These are phyloP conservation scores for Scaptomyza polygonia DNA, from an alignment of 2,888 invertebrate genomes.

Conservation along the genomic window DNA sequence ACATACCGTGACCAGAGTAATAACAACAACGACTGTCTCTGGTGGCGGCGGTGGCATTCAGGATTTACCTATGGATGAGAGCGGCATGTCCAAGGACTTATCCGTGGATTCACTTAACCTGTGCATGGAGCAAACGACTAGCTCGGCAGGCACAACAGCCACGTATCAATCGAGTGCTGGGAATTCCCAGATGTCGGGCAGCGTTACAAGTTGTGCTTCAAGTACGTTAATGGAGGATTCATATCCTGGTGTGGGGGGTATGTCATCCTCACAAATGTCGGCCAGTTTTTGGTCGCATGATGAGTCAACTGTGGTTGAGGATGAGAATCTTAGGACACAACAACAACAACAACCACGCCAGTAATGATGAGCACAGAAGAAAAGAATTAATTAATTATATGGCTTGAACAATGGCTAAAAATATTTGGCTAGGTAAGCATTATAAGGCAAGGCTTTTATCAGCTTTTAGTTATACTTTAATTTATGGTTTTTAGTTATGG, in stretches of 20 bases:
- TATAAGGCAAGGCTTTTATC: slow-evolving; percentile 60
- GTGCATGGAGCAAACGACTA: slow-evolving; percentile 89
- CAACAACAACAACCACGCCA: slow-evolving; percentile 39
- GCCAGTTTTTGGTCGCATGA: slow-evolving; percentile 80
- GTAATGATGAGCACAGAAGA: slow-evolving; percentile 35
- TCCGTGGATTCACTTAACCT: slow-evolving; percentile 83
- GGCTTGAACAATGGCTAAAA: slow-evolving; percentile 66
- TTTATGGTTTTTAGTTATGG: slow-evolving; percentile 51
- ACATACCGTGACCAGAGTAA: slow-evolving; percentile 70
- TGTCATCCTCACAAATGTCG: slow-evolving; percentile 73
- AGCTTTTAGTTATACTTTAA: slow-evolving; percentile 59
- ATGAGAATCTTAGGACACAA: slow-evolving; percentile 50
- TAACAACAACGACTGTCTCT: slow-evolving; percentile 70
- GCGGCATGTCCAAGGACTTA: slow-evolving; percentile 79
- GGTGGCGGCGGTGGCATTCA: slow-evolving; percentile 53
- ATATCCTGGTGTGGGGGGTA: slow-evolving; percentile 70
- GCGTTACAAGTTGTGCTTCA: slow-evolving; percentile 92
- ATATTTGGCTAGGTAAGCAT: slow-evolving; percentile 78
- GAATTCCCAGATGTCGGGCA: slow-evolving; percentile 93
- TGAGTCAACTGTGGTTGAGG: slow-evolving; percentile 77
- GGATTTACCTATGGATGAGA: slow-evolving; percentile 57
- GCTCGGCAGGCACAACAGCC: slow-evolving; percentile 92
- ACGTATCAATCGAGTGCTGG: slow-evolving; percentile 93
- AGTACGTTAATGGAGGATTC: slow-evolving; percentile 91
- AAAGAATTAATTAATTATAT: slow-evolving; percentile 48